These are phyloP conservation scores for Orchestes rusci DNA, from an alignment of 2,888 invertebrate genomes.

Conservation along the genomic window DNA sequence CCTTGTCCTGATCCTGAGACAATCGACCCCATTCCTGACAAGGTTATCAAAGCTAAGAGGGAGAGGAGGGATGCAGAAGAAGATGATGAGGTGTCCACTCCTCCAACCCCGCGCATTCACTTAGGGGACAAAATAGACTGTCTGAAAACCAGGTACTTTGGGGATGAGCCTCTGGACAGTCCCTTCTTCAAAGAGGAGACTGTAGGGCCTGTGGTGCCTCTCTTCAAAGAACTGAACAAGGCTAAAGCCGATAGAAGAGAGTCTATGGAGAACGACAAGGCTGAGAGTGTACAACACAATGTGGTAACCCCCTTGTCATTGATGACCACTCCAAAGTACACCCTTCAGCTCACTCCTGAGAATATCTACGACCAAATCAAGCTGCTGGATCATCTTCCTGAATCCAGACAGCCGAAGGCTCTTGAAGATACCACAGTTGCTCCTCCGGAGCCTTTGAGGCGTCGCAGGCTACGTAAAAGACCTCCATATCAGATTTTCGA, in stretches of 20 bases:
- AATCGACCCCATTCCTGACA: conserved; percentile 51
- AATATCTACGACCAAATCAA: conserved; percentile 38
- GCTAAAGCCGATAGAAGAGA: background rate
- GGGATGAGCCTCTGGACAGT: conserved; percentile 65
- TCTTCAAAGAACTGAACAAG: conserved; percentile 29
- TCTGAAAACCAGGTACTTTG: conserved; percentile 59
- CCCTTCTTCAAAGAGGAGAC: conserved; percentile 59
- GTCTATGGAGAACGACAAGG: background rate
- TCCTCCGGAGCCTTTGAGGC: conserved; percentile 20
- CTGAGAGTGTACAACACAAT: conserved; percentile 15
- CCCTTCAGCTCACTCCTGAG: conserved; percentile 33
- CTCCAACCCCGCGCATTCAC: conserved; percentile 51
- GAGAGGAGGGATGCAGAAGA: conserved; percentile 34
- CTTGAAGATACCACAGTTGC: conserved; percentile 5
- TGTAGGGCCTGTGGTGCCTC: conserved; percentile 47
- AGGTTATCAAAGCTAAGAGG: conserved; percentile 37
- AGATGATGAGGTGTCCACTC: conserved; percentile 35
- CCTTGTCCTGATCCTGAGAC: conserved; percentile 50
- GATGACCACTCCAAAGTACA: conserved; percentile 36
- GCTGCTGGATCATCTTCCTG: conserved; percentile 31
- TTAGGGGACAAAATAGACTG: conserved; percentile 70
- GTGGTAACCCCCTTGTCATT: conserved; percentile 28
- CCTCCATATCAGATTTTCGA: conserved; percentile 26
- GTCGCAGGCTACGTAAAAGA: conserved; percentile 15
- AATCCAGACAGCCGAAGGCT: conserved; percentile 5